Evolutionary conservation across 2,888 invertebrate species (phyloP).

Genomic region (Hemicrepidius hirtus): DNA sequence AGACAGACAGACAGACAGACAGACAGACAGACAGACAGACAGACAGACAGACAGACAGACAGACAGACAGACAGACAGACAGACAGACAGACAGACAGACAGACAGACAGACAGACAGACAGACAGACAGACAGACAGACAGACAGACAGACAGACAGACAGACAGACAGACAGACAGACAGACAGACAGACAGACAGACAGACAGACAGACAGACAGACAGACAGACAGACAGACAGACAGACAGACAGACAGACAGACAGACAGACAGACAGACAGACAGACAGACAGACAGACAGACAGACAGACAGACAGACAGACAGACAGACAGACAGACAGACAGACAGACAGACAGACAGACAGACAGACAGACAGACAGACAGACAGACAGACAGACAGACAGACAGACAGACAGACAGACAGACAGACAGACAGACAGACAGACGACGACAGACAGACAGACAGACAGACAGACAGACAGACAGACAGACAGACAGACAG

Average conservation of each 20-base stretch:
- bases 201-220: slow-evolving; percentile 18
- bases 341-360: slow-evolving; percentile 18
- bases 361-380: slow-evolving; percentile 18
- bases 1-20: slow-evolving; percentile 18
- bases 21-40: slow-evolving; percentile 18
- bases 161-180: slow-evolving; percentile 18
- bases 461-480: slow-evolving; percentile 18
- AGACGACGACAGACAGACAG: not conserved
- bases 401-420: slow-evolving; percentile 18
- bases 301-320: slow-evolving; percentile 16
- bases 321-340: slow-evolving; percentile 18
- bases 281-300: slow-evolving; percentile 18
- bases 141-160: slow-evolving; percentile 18
- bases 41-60: slow-evolving; percentile 16
- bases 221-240: slow-evolving; percentile 18
- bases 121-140: slow-evolving; percentile 18
- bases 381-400: slow-evolving; percentile 18
- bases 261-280: slow-evolving; percentile 18
- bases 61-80: slow-evolving; percentile 18
- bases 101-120: slow-evolving; percentile 18
- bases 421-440: slow-evolving; percentile 18
- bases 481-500: slow-evolving; percentile 16
- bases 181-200: slow-evolving; percentile 18
- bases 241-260: slow-evolving; percentile 18
- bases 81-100: slow-evolving; percentile 18